Evolutionary conservation across 2,888 invertebrate genomes (phyloP).

Genomic region (Andrena haemorrhoa): DNA sequence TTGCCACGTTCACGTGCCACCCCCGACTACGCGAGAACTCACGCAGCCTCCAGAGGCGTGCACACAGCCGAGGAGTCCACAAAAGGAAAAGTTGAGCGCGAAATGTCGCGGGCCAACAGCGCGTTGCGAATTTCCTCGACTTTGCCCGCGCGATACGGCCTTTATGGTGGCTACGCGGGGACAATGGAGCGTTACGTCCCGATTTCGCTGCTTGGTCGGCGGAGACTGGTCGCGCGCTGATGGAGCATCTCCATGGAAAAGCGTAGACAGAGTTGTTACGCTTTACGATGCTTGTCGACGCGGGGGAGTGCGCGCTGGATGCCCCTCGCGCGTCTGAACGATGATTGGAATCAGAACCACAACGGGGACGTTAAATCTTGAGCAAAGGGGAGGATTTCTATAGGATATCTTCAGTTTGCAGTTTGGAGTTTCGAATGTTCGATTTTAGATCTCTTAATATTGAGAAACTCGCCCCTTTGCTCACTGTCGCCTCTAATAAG

Average conservation of each 20-base stretch:
- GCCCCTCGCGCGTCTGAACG: background rate
- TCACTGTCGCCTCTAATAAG: too few species aligned
- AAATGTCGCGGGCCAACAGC: conserved; percentile 54
- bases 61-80: conserved; percentile 22
- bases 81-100: conserved; percentile 64
- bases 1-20: conserved; percentile 17
- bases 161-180: conserved; percentile 33
- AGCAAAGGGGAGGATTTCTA: too few species aligned
- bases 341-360: too few species aligned
- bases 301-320: background rate
- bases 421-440: too few species aligned
- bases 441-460: too few species aligned
- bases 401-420: too few species aligned
- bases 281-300: background rate
- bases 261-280: background rate
- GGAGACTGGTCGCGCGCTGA: conserved; percentile 28
- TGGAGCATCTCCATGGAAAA: conserved; percentile 28
- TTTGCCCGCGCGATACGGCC: conserved; percentile 25
- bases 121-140: conserved; percentile 58
- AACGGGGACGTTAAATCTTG: too few species aligned
- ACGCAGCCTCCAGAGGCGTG: background rate
- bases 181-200: conserved; percentile 50
- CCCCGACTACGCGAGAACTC: conserved; percentile 7
- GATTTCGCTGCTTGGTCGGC: conserved; percentile 44
- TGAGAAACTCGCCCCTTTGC: too few species aligned